These are phyloP conservation scores for Nesidiocoris tenuis DNA, from an alignment of 2,888 invertebrate genomes.

Conservation along the genomic window DNA sequence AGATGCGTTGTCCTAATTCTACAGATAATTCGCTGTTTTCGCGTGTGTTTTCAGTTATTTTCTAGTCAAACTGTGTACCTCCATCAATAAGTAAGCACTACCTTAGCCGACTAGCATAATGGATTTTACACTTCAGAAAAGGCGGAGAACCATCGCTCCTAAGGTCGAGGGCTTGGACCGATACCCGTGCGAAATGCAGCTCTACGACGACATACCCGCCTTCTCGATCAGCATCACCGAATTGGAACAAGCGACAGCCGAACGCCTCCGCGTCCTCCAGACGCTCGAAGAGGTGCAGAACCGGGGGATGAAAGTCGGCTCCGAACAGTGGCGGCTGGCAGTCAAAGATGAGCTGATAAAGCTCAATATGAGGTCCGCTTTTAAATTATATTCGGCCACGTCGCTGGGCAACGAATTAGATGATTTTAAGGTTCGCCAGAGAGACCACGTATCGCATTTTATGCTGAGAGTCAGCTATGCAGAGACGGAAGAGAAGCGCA, in stretches of 20 bases:
- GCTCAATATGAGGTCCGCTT: constrained; percentile 63
- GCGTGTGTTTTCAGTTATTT: too few relatives aligned
- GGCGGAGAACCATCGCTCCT: constrained; percentile 46
- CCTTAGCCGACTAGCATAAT: too few relatives aligned
- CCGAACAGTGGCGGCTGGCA: constrained; percentile 68
- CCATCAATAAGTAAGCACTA: too few relatives aligned
- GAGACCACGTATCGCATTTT: constrained; percentile 91
- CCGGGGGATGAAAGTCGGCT: constrained; percentile 57
- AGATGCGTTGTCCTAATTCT: too few relatives aligned
- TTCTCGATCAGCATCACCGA: constrained; percentile 74
- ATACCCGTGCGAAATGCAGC: constrained; percentile 74
- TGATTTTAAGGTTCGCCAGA: constrained; percentile 67
- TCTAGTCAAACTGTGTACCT: too few relatives aligned
- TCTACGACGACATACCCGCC: constrained; percentile 75
- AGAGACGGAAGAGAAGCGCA: constrained; percentile 76
- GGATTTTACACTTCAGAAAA: constrained; percentile 10
- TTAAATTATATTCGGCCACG: constrained; percentile 57
- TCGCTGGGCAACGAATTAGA: constrained; percentile 58
- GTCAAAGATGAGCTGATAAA: constrained; percentile 66
- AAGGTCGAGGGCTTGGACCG: constrained; percentile 55
- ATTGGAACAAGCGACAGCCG: constrained; percentile 84
- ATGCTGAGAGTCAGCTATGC: constrained; percentile 90
- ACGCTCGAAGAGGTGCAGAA: constrained; percentile 70
- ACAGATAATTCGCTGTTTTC: too few relatives aligned
- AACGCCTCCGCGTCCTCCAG: constrained; percentile 76